Base-by-base conservation (phyloP, 2,888 invertebrate genomes). In the Spisula solida region DNA sequence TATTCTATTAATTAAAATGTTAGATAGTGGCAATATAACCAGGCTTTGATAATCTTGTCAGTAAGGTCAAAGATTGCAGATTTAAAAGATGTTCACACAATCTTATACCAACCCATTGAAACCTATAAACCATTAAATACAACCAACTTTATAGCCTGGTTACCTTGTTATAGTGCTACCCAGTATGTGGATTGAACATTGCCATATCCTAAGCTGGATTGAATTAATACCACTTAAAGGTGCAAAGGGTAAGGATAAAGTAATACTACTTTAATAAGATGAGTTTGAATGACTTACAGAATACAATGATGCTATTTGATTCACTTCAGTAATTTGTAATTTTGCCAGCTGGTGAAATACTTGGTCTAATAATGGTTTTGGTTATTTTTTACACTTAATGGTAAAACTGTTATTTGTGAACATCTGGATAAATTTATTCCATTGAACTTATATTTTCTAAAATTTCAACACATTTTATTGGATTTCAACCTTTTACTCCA, bases 121-220 rank as follows among this genome's bases (percentile, higher is more conserved):
- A 75, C 1, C 20, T 5, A 16, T 2, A 31, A 29, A 25, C 16
- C 75, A 75, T 8, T 75, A 75, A 34, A 31, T 31, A 16, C 18
- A 18, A 18, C 18, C 31, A 75, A 8, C 34, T 31, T 14, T 10
- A 75, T 16, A 16, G 0, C 2, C 16, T 29, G 1, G 31, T 14
- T 75, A 75, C 29, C 31, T 2, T 31, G 0, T 8, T 75, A 34
- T 31, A 31, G 75, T n/a, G 5, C 0, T 75, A 25, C 2, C 41
- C 41, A 41, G 41, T 41, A 5, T 41, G 41, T 16, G 31, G 34
- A 34, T 31, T 31, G 16, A 34, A 75, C 10, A 8, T 34, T 34
- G 34, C 14, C 16, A 25, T 75, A 75, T 75, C 75, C 75, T 75
- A 75, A 75, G 75, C 75, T 75, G 31, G 75, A 75, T 75, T 75